These are phyloP conservation scores for Hymenopus coronatus DNA, from an alignment of 2,888 invertebrate species.

Conservation along the genomic window DNA sequence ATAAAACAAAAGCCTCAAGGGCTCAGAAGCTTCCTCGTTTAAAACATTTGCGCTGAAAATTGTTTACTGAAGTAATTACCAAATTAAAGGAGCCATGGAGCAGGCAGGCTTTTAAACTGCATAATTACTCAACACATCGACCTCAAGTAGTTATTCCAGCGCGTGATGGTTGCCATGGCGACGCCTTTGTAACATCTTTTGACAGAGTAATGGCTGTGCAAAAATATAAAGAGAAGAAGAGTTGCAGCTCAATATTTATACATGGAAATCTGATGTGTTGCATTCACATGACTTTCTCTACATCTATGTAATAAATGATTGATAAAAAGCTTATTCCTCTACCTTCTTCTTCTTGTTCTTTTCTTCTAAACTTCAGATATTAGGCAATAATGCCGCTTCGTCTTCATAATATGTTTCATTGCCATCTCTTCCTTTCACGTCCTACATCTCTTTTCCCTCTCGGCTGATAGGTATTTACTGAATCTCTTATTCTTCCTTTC, in stretches of 20 bases:
- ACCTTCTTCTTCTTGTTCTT: too few species aligned
- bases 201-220: not conserved
- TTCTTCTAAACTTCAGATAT: too few species aligned
- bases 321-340: too few species aligned
- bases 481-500: too few species aligned
- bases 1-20: not conserved
- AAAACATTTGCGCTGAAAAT: not conserved
- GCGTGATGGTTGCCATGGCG: not conserved
- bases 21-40: not conserved
- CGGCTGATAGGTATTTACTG: too few species aligned
- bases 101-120: not conserved
- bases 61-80: not conserved
- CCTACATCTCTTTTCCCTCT: too few species aligned
- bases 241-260: not conserved
- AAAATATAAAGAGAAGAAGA: not conserved
- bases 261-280: not conserved
- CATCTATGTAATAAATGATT: too few species aligned
- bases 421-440: too few species aligned
- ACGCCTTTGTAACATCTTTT: not conserved
- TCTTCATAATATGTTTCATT: too few species aligned
- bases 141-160: not conserved
- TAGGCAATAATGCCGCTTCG: too few species aligned
- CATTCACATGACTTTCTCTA: too few species aligned
- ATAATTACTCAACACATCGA: not conserved
- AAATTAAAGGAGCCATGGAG: not conserved